A percentile compares a stretch with the other conserved stretches of the same genome.
These are phyloP conservation scores for Encarsia formosa DNA, from an alignment of 2,888 invertebrate genomes.

Conservation along the genomic window DNA sequence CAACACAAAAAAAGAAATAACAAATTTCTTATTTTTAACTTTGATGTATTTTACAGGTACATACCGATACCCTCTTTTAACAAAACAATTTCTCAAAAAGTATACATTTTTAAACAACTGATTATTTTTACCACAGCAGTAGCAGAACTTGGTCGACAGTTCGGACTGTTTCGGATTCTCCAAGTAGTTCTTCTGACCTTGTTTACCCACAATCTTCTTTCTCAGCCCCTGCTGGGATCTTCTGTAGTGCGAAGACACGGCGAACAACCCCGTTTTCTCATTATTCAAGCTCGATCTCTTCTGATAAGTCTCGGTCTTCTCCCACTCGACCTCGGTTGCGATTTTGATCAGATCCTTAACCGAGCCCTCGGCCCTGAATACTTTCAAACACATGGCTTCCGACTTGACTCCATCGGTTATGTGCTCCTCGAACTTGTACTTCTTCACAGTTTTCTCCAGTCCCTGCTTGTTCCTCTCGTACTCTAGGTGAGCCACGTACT, in stretches of 20 bases:
- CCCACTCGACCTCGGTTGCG: conserved; percentile 5
- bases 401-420: conserved; percentile 5
- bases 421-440: conserved; percentile 8
- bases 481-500: conserved; percentile 5
- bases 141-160: conserved; percentile 1
- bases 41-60: too few species aligned
- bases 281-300: background rate
- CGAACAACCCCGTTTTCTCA: background rate
- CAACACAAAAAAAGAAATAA: too few species aligned
- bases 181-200: background rate
- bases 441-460: background rate
- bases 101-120: too few species aligned
- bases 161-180: background rate
- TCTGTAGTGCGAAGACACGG: conserved; percentile 1
- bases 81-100: too few species aligned
- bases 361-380: background rate
- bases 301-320: background rate
- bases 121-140: conserved; percentile 9
- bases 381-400: conserved; percentile 8
- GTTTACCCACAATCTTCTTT: background rate
- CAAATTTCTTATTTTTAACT: too few species aligned
- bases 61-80: too few species aligned
- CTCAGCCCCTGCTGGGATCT: background rate
- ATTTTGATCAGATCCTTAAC: conserved; percentile 9
- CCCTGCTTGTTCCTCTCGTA: background rate